Percentiles rank a stretch among this genome's conserved stretches.
Evolutionary conservation across 2,888 invertebrate genomes (phyloP).

Genomic region (Taphrorychus bicolor): DNA sequence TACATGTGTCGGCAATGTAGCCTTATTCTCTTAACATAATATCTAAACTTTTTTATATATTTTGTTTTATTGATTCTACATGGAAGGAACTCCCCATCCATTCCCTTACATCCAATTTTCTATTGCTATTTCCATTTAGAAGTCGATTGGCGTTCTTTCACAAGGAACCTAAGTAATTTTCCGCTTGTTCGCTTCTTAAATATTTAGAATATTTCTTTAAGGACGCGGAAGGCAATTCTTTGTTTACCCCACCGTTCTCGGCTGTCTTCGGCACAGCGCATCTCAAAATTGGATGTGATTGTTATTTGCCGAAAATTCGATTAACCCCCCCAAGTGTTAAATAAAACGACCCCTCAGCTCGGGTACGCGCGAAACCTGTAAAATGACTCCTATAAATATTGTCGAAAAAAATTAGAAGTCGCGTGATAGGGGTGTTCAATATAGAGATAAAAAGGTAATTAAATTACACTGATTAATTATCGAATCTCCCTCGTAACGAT

Average conservation of each 20-base stretch:
- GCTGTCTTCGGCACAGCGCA: constrained; percentile 6
- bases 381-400: neutral
- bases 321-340: constrained; percentile 1
- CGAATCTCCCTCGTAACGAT: no score
- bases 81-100: no score
- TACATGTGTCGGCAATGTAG: no score
- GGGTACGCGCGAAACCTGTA: neutral
- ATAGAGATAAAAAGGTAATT: no score
- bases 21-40: no score
- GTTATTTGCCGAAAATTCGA: constrained; percentile 14
- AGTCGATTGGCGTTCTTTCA: neutral
- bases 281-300: constrained; percentile 9
- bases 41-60: no score
- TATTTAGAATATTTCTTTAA: constrained; percentile 34
- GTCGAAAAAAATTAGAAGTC: neutral
- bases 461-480: no score
- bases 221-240: constrained; percentile 27
- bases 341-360: neutral
- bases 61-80: no score
- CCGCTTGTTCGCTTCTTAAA: constrained; percentile 25
- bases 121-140: no score
- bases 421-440: no score
- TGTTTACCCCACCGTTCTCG: constrained; percentile 28
- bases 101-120: no score
- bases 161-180: constrained; percentile 22